These are phyloP conservation scores for Xenopus tropicalis DNA, from an alignment of 2,113 vertebrate genomes.

Conservation along the genomic window UCB_Xtro_10.0 CM004445.2:145969501-145970000, in stretches of 20 bases:
- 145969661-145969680: conserved; percentile 27
- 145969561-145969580: conserved; percentile 25
- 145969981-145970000: conserved; percentile 20
- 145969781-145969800: background rate
- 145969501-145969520: no score
- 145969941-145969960: conserved; percentile 18
- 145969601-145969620: conserved; percentile 53
- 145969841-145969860: background rate
- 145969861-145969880: background rate
- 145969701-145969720: conserved; percentile 1
- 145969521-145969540: conserved; percentile 2
- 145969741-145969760: conserved; percentile 28
- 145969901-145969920: conserved; percentile 9
- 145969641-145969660: conserved; percentile 28
- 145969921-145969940: conserved; percentile 25
- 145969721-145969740: conserved; percentile 16
- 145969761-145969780: background rate
- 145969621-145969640: conserved; percentile 30
- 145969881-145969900: conserved; percentile 14
- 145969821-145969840: conserved; percentile 12
- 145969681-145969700: conserved; percentile 19
- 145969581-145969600: conserved; percentile 53
- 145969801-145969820: background rate
- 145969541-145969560: conserved; percentile 30
- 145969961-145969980: conserved; percentile 9